Evolutionary conservation across 1,140 invertebrate species (phyloP), one percentile per base, ranked within the genome.

Genomic region (Ditylenchus dipsaci): DNA sequence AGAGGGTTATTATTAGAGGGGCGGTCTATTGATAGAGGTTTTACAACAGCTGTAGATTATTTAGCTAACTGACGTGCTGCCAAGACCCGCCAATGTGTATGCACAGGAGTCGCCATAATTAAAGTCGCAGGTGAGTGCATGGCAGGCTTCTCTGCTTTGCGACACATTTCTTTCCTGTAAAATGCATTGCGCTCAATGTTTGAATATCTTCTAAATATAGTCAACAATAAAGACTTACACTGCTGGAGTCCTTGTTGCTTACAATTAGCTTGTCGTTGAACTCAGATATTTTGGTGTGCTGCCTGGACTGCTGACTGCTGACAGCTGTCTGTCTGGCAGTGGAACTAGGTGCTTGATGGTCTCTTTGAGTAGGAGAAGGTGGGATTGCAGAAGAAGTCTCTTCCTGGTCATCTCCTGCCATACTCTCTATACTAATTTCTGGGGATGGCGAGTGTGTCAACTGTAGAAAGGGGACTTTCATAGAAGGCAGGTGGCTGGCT

Each of bases 91-190:
- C 19, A 67, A 33, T 3, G 49, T 21, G 56, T 62, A 73, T 29
- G 30, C 42, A 53, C 71, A 73, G 5, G 71, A 62, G 59, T 73
- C 71, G 8, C 71, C 71, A 42, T 74, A 42, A 19, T 73, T 73
- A 62, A 73, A 73, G 38, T 73, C 71, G 33, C 71, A 73, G 30
- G 26, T 57, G 17, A 73, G 53, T 11, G 65, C 71, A 21, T 61
- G 42, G 66, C 71, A 73, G 11, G 38, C 26, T 45, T 74, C 53
- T 63, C 49, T 53, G 15, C n/a, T 8, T 53, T 26, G 3, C 49
- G 49, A 53, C 3, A 53, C n/a, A 19, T 53, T 17, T 53, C n/a
- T 53, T 53, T 53, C 23, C 49, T 53, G 49, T 53, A 53, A 17
- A 53, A 5, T 21, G n/a, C n/a, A n/a, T n/a, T n/a, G n/a, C n/a